phyloP scores from a whole-genome alignment of 2,888 invertebrate species.

The Spicauda simplicius region DNA sequence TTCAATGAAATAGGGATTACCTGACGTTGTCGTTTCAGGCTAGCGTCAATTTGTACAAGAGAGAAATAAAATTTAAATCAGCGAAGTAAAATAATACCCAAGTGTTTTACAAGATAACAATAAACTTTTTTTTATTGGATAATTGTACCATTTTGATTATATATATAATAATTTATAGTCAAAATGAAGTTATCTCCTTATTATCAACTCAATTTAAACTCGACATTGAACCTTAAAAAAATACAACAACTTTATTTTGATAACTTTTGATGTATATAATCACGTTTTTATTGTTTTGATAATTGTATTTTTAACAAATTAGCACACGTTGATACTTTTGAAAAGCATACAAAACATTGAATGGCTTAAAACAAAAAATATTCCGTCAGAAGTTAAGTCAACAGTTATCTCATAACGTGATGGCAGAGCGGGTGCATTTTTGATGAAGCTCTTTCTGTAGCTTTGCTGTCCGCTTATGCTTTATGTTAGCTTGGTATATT shows the following conservation, averaged over 20 bases:
- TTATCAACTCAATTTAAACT: no score
- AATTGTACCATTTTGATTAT: no score
- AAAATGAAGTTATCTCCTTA: no score
- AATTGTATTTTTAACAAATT: no score
- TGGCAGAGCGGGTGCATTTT: slow-evolving; percentile 70
- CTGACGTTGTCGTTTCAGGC: slow-evolving; percentile 4
- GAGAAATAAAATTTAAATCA: not conserved
- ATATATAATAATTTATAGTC: no score
- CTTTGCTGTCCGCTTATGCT: slow-evolving; percentile 40
- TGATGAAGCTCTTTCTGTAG: slow-evolving; percentile 61
- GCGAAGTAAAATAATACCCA: no score
- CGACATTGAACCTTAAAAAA: no score
- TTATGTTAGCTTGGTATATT: slow-evolving; percentile 2
- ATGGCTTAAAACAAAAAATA: not conserved
- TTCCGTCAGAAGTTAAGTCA: slow-evolving; percentile 55
- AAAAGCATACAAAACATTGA: not conserved
- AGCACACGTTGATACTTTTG: not conserved
- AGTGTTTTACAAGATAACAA: no score
- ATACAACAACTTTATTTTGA: no score
- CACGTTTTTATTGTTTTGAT: no score
- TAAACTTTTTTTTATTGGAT: no score
- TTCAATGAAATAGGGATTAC: slow-evolving; percentile 20
- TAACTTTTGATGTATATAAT: no score
- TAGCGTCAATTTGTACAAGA: not conserved
- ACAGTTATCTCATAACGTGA: slow-evolving; percentile 74